A percentile compares a stretch with the other conserved stretches of the same genome.
Conservation (phyloP, 2,797 vertebrate species). For the Hippocampus kuda region DNA sequence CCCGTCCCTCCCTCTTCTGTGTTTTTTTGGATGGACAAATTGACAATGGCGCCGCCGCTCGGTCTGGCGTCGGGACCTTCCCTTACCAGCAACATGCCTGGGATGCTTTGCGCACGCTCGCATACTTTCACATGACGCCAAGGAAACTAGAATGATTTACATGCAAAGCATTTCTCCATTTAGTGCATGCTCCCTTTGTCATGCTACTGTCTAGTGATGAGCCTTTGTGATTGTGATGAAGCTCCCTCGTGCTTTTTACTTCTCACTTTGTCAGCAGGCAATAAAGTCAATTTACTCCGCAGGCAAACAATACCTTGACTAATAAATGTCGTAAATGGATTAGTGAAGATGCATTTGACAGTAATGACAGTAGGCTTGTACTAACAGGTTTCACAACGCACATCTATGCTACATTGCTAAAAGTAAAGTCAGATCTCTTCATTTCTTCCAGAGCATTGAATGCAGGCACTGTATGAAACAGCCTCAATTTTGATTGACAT, state of each 20-base stretch:
- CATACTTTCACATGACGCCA: slow-evolving; percentile 56
- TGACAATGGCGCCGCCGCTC: slow-evolving; percentile 47
- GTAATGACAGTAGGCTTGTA: slow-evolving; percentile 7
- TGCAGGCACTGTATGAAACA: background rate
- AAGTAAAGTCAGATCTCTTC: background rate
- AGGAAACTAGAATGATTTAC: slow-evolving; percentile 50
- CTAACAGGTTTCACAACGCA: background rate
- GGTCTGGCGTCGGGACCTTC: slow-evolving; percentile 48
- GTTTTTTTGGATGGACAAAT: slow-evolving; percentile 32
- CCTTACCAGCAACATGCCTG: slow-evolving; percentile 46
- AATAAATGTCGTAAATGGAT: slow-evolving; percentile 1
- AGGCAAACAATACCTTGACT: slow-evolving; percentile 3
- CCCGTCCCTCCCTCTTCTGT: slow-evolving; percentile 23
- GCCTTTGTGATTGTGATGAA: slow-evolving; percentile 45
- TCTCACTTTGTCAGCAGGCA: slow-evolving; percentile 24
- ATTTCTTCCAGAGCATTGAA: background rate
- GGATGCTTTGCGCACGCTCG: slow-evolving; percentile 48
- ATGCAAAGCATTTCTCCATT: slow-evolving; percentile 46
- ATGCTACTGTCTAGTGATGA: slow-evolving; percentile 32
- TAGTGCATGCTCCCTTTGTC: slow-evolving; percentile 44
- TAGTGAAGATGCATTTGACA: slow-evolving; percentile 4
- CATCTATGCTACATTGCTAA: too few relatives aligned
- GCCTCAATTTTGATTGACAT: background rate
- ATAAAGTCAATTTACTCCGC: slow-evolving; percentile 25
- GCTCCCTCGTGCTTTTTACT: slow-evolving; percentile 23